Evolutionary conservation across 1,140 invertebrate species (phyloP).

Genomic region (Drosophila carrolli): DNA sequence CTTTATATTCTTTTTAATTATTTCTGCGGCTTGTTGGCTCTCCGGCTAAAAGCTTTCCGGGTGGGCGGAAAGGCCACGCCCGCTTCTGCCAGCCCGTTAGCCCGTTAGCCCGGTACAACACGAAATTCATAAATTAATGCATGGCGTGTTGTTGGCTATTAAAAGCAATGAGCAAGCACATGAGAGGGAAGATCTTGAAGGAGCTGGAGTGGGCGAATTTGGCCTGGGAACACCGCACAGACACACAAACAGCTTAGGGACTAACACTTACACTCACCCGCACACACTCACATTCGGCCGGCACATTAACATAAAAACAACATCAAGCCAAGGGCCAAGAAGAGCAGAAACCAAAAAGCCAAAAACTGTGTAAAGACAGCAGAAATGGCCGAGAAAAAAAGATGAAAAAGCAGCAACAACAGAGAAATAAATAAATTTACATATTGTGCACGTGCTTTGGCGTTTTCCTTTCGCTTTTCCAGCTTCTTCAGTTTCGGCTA

Average conservation of each 20-base stretch:
- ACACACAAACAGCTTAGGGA: slow-evolving; percentile 66
- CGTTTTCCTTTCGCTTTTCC: slow-evolving; percentile 19
- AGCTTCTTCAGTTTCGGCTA: slow-evolving; percentile 11
- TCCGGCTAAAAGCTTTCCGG: slow-evolving; percentile 67
- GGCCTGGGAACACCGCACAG: background rate
- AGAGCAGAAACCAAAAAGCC: slow-evolving; percentile 55
- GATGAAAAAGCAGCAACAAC: slow-evolving; percentile 1
- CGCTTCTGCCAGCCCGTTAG: slow-evolving; percentile 1
- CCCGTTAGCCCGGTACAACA: slow-evolving; percentile 28
- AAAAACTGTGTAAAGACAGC: slow-evolving; percentile 54
- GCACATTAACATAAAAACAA: slow-evolving; percentile 71
- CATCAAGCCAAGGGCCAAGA: slow-evolving; percentile 67
- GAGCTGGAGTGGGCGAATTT: background rate
- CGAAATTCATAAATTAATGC: slow-evolving; percentile 80
- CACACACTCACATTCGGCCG: slow-evolving; percentile 42
- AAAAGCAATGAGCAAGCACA: slow-evolving; percentile 82
- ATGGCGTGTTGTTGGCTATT: slow-evolving; percentile 81
- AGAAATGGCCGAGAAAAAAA: slow-evolving; percentile 5
- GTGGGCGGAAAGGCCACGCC: slow-evolving; percentile 40
- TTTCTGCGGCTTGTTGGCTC: slow-evolving; percentile 38
- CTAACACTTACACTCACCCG: slow-evolving; percentile 20
- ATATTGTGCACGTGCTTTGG: slow-evolving; percentile 76
- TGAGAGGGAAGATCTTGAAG: slow-evolving; percentile 46
- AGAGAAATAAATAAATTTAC: slow-evolving; percentile 61
- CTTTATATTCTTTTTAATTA: slow-evolving; percentile 58